A percentile compares a stretch with the other conserved stretches of the same genome.
phyloP scores from a whole-genome alignment of 2,113 vertebrate species.

The Peromyscus maniculatus region DNA sequence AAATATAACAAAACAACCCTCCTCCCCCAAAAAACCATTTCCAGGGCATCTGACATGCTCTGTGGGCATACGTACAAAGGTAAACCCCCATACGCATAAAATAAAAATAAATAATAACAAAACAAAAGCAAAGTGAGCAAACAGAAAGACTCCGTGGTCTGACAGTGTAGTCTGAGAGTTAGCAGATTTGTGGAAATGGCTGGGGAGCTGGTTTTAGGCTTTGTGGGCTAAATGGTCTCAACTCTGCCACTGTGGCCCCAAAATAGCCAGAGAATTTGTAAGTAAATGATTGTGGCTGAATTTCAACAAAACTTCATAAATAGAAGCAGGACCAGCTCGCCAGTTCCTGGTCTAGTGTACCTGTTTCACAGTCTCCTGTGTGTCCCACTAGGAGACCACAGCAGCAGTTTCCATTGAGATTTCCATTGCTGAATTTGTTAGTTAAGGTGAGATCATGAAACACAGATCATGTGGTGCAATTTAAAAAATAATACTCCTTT shows the following conservation, averaged over 20 bases:
- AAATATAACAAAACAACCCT: no score
- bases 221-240: background rate
- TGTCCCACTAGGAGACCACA: background rate
- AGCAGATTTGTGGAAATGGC: background rate
- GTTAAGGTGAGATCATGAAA: conserved; percentile 32
- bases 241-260: background rate
- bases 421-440: background rate
- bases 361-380: background rate
- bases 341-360: background rate
- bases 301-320: background rate
- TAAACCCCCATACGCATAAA: background rate
- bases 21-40: background rate
- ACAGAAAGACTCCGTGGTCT: background rate
- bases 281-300: background rate
- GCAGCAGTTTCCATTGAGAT: background rate
- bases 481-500: background rate
- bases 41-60: background rate
- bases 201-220: background rate
- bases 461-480: background rate
- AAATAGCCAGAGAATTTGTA: background rate
- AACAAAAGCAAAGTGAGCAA: background rate
- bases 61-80: background rate
- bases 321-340: background rate
- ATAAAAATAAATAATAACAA: background rate
- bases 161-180: background rate